A percentile compares a stretch with the other conserved stretches of the same genome.
phyloP scores from a whole-genome alignment of 2,888 invertebrate genomes.

The Plebejus melissa region DNA sequence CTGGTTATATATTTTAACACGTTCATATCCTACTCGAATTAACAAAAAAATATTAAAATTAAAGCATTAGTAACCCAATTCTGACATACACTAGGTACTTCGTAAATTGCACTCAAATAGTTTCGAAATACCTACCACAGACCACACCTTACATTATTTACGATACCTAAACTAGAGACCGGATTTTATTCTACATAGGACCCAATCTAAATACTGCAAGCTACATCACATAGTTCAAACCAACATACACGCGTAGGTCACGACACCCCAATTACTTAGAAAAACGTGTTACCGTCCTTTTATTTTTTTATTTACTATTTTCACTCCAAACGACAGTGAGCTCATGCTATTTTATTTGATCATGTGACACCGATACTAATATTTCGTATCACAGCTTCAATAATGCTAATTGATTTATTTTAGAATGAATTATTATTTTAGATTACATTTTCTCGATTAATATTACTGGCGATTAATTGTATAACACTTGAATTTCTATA shows the following conservation, averaged over 20 bases:
- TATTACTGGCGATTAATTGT: constrained; percentile 10
- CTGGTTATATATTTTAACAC: constrained; percentile 4
- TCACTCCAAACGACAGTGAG: neutral
- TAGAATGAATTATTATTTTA: constrained; percentile 1
- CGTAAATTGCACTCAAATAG: constrained; percentile 21
- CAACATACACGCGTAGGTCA: neutral
- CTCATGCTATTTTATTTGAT: neutral
- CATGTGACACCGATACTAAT: constrained; percentile 37
- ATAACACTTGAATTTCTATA: constrained; percentile 10
- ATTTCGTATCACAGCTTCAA: constrained; percentile 58
- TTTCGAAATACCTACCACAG: constrained; percentile 11
- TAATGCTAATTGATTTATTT: constrained; percentile 20
- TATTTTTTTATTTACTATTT: constrained; percentile 2
- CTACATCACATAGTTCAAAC: constrained; percentile 25
- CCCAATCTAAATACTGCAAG: constrained; percentile 20
- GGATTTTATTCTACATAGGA: constrained; percentile 19
- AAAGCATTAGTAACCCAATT: constrained; percentile 26
- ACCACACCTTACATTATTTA: neutral
- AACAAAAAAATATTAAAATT: constrained; percentile 24
- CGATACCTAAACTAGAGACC: neutral
- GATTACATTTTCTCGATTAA: neutral
- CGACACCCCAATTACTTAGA: neutral
- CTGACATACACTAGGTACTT: constrained; percentile 21
- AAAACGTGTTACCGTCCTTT: neutral
- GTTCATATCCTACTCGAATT: constrained; percentile 7